phyloP scores from a whole-genome alignment of 2,113 vertebrate genomes.

The Osmerus eperlanus region DNA sequence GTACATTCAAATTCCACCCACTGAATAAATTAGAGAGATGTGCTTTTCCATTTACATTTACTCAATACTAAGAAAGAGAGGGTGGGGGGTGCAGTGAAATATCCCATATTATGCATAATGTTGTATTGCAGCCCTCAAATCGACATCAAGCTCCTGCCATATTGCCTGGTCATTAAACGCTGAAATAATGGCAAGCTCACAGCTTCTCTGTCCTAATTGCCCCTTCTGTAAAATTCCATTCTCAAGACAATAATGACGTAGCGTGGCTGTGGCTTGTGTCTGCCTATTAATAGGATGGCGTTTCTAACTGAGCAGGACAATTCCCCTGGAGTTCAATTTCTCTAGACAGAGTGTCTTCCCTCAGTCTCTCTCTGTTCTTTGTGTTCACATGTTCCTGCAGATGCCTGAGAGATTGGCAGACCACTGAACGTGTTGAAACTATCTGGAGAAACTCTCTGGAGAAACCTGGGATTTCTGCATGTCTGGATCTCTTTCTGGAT shows the following conservation, averaged over 20 bases:
- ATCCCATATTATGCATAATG: constrained; percentile 80
- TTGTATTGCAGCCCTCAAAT: constrained; percentile 74
- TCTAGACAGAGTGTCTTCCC: constrained; percentile 45
- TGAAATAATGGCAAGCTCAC: constrained; percentile 78
- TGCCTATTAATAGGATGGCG: constrained; percentile 71
- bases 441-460: constrained; percentile 6
- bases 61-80: constrained; percentile 65
- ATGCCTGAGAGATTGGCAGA: constrained; percentile 45
- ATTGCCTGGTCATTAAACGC: constrained; percentile 79
- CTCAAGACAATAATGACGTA: constrained; percentile 75
- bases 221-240: constrained; percentile 70
- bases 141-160: constrained; percentile 68
- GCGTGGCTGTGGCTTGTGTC: constrained; percentile 63
- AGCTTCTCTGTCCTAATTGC: constrained; percentile 76
- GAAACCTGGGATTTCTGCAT: constrained; percentile 46
- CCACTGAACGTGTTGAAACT: constrained; percentile 25
- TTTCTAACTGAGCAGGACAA: constrained; percentile 66
- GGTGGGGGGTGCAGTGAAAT: constrained; percentile 68
- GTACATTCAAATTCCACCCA: constrained; percentile 75
- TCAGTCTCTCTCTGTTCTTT: constrained; percentile 30
- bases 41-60: constrained; percentile 78
- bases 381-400: constrained; percentile 46
- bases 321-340: constrained; percentile 51
- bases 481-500: too few species aligned
- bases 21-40: constrained; percentile 74